Percentiles rank a stretch among this genome's conserved stretches.
Conservation (phyloP, 2,113 vertebrate species). For the Gallinago undulata region DNA sequence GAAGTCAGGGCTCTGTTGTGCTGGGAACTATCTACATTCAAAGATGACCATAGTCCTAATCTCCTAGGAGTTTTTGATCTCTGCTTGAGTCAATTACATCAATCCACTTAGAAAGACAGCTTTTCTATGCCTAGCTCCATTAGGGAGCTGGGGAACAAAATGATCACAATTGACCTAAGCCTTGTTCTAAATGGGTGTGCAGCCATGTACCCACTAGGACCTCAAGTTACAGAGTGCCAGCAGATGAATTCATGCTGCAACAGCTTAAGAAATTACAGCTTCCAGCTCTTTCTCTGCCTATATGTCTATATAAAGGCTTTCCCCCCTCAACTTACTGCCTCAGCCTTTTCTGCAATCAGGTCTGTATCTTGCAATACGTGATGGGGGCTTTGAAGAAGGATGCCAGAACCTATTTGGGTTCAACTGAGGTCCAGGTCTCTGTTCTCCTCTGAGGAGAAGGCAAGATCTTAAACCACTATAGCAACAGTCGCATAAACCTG, state of each 20-base stretch:
- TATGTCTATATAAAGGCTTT: neutral
- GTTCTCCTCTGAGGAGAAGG: neutral
- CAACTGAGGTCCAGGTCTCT: neutral
- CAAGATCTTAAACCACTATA: neutral
- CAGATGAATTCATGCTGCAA: neutral
- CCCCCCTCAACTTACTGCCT: neutral
- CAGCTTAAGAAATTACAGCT: neutral
- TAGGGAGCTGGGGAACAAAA: neutral
- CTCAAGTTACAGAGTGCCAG: neutral
- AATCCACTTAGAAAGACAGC: neutral
- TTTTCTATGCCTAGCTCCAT: neutral
- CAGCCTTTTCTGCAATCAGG: neutral
- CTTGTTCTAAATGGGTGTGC: neutral
- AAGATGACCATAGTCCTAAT: neutral
- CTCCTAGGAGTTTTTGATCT: slow-evolving; percentile 15
- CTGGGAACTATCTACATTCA: neutral
- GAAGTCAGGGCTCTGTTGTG: neutral
- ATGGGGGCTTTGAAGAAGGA: neutral
- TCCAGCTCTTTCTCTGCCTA: neutral
- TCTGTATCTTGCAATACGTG: neutral
- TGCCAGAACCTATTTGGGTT: neutral
- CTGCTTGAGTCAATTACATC: slow-evolving; percentile 3
- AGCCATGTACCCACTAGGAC: neutral
- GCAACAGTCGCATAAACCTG: neutral
- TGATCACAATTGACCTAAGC: neutral